These are phyloP conservation scores for Dromius quadrimaculatus DNA, from an alignment of 2,888 invertebrate species.

Conservation along the genomic window DNA sequence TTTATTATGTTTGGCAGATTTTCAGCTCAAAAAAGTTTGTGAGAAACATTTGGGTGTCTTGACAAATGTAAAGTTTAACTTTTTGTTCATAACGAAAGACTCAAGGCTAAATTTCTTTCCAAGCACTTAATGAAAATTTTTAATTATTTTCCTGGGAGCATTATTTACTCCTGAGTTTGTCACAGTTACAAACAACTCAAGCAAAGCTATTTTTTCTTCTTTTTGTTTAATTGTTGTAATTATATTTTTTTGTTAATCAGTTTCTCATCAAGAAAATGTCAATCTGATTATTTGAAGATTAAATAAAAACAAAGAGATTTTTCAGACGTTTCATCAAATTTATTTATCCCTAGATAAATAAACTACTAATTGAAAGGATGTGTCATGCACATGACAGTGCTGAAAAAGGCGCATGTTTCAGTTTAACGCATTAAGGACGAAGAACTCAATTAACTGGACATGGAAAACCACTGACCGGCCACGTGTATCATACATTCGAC, in stretches of 20 bases:
- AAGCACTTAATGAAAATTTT: constrained; percentile 48
- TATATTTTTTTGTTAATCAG: too few relatives aligned
- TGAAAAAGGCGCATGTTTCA: background rate
- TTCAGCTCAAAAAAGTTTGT: constrained; percentile 22
- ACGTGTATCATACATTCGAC: constrained; percentile 42
- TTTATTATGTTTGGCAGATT: constrained; percentile 26
- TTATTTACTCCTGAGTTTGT: constrained; percentile 36
- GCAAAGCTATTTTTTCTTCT: too few relatives aligned
- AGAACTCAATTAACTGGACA: constrained; percentile 43
- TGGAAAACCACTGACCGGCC: constrained; percentile 47
- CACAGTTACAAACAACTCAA: constrained; percentile 45
- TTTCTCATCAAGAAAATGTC: too few relatives aligned
- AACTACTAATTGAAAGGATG: constrained; percentile 19
- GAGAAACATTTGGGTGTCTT: constrained; percentile 33
- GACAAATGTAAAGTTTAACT: constrained; percentile 35
- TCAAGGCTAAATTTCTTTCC: constrained; percentile 29
- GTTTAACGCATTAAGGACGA: constrained; percentile 41
- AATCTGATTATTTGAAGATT: too few relatives aligned
- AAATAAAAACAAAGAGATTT: too few relatives aligned
- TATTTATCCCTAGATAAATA: constrained; percentile 12
- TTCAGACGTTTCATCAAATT: too few relatives aligned
- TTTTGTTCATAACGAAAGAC: constrained; percentile 29
- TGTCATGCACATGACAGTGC: constrained; percentile 1
- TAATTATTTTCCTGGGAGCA: constrained; percentile 40
- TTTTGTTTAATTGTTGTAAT: too few relatives aligned